phyloP scores from a whole-genome alignment of 1,140 invertebrate species.

The Cylas formicarius region DNA sequence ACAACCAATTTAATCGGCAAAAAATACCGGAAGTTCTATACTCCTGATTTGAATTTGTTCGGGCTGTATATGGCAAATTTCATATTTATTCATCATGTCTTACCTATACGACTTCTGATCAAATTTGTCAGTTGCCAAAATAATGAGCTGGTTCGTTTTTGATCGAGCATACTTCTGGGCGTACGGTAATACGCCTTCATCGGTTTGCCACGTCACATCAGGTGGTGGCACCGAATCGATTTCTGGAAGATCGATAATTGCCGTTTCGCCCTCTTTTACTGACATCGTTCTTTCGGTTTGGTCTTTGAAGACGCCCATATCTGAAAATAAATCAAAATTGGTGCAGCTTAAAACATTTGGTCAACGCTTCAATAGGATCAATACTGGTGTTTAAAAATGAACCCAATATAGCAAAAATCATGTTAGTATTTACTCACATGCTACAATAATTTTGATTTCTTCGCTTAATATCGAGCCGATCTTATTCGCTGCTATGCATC shows the following conservation, averaged over 20 bases:
- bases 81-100: no score
- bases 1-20: no score
- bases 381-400: background rate
- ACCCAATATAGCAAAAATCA: background rate
- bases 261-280: conserved; percentile 71
- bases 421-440: conserved; percentile 63
- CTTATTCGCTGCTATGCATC: conserved; percentile 83
- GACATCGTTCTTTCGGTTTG: conserved; percentile 56
- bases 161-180: conserved; percentile 74
- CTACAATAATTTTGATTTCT: conserved; percentile 76
- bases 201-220: conserved; percentile 75
- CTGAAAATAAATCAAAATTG: conserved; percentile 43
- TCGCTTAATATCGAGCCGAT: conserved; percentile 87
- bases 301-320: conserved; percentile 77
- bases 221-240: conserved; percentile 78
- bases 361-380: background rate
- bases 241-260: conserved; percentile 69
- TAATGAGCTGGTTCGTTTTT: conserved; percentile 68
- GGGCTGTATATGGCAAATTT: no score
- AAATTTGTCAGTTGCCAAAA: conserved; percentile 62
- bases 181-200: conserved; percentile 61
- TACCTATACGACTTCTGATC: conserved; percentile 71
- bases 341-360: background rate
- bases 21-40: no score
- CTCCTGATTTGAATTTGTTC: no score